These are phyloP conservation scores for Periparus ater DNA, from an alignment of 2,797 vertebrate genomes.

Conservation along the genomic window DNA sequence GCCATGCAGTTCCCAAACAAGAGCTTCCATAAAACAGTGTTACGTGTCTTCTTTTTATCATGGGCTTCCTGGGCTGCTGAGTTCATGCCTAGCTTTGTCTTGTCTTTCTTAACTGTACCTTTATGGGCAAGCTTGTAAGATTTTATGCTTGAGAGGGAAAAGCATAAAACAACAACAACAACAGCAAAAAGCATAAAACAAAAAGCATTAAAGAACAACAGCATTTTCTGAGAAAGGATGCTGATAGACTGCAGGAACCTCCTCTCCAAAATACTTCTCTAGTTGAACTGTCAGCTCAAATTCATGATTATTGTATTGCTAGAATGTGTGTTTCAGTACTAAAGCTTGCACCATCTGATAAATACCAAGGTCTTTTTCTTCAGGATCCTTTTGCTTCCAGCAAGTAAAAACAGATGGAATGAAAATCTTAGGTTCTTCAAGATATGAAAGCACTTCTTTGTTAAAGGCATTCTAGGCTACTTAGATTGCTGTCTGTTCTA, in stretches of 20 bases:
- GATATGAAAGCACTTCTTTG: not conserved
- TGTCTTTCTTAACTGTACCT: not conserved
- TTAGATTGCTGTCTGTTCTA: not conserved
- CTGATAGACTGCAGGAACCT: not conserved
- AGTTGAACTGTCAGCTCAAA: not conserved
- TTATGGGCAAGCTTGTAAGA: not conserved
- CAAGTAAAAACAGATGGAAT: not conserved
- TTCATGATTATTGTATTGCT: not conserved
- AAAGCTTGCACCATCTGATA: not conserved
- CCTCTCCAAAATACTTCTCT: not conserved
- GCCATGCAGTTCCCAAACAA: not conserved
- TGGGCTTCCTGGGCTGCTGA: not conserved
- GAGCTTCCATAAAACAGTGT: not conserved
- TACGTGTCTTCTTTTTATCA: rapidly evolving
- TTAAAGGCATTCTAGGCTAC: not conserved
- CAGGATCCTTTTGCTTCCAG: not conserved
- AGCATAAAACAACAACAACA: not conserved
- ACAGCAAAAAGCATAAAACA: too few species aligned
- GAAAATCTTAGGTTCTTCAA: not conserved
- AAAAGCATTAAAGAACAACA: not conserved
- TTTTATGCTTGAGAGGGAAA: not conserved
- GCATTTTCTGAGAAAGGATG: rapidly evolving
- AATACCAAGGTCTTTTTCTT: not conserved
- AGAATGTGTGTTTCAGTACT: not conserved
- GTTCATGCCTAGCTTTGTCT: not conserved